These are phyloP conservation scores for Mythimna loreyi DNA, from an alignment of 2,888 invertebrate genomes.

Conservation along the genomic window DNA sequence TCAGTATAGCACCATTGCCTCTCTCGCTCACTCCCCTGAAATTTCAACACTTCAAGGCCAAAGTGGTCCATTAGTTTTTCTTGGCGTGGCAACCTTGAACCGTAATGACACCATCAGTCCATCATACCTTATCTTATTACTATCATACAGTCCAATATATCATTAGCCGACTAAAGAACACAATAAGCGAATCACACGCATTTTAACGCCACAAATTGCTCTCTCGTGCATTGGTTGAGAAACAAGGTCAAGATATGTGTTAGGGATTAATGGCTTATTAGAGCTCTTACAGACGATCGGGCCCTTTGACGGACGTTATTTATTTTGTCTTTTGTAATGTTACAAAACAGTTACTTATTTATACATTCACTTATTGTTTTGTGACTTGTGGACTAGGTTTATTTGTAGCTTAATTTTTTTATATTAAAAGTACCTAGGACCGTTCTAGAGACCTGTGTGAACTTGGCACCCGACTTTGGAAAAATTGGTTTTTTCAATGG, in stretches of 20 bases:
- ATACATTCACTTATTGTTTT: not conserved
- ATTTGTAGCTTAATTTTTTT: no score
- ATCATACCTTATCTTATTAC: not conserved
- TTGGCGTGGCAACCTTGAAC: no score
- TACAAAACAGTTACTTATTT: not conserved
- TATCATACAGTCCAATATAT: constrained; percentile 4
- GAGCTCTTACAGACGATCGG: constrained; percentile 49
- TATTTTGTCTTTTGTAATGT: not conserved
- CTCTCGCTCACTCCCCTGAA: no score
- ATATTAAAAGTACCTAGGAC: no score
- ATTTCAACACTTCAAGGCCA: no score
- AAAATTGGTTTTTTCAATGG: no score
- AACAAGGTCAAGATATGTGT: constrained; percentile 73
- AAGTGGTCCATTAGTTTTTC: no score
- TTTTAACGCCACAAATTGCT: constrained; percentile 71
- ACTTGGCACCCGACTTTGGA: no score
- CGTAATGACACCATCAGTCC: not conserved
- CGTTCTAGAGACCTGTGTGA: no score
- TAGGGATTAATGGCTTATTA: constrained; percentile 49
- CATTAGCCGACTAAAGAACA: constrained; percentile 26
- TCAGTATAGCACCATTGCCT: no score
- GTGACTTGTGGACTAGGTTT: no score
- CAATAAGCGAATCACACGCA: constrained; percentile 72
- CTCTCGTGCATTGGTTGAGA: constrained; percentile 64
- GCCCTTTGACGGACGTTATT: constrained; percentile 34